phyloP scores from a whole-genome alignment of 2,113 vertebrate species.

The Nannobrachium achirus region DNA sequence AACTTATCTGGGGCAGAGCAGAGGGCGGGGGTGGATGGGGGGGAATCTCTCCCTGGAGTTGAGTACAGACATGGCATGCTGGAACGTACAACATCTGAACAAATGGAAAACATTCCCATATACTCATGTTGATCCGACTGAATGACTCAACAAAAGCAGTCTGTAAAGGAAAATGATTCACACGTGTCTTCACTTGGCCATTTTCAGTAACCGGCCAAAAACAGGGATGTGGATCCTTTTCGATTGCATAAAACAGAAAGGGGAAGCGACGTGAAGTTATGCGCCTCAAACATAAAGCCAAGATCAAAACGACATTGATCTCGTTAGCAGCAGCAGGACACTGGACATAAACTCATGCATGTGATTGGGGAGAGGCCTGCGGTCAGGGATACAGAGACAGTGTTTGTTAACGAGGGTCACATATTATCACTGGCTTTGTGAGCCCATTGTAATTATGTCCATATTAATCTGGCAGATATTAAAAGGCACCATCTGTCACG shows the following conservation, averaged over 20 bases:
- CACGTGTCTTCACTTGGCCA: conserved; percentile 17
- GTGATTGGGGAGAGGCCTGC: conserved; percentile 5
- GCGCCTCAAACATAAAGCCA: not conserved
- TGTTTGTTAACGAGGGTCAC: conserved; percentile 37
- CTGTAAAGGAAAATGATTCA: not conserved
- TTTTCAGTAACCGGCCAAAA: not conserved
- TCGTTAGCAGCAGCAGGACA: conserved; percentile 31
- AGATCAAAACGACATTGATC: conserved; percentile 29
- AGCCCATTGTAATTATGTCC: conserved; percentile 47
- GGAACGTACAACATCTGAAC: conserved; percentile 67
- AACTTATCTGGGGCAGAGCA: not conserved
- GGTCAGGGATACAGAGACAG: conserved; percentile 27
- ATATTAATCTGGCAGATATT: conserved; percentile 56
- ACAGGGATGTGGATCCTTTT: too few relatives aligned
- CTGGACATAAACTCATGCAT: conserved; percentile 5
- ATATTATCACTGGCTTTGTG: conserved; percentile 29
- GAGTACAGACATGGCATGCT: conserved; percentile 45
- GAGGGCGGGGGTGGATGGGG: not conserved
- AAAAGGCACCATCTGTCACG: conserved; percentile 66
- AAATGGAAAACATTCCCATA: conserved; percentile 69
- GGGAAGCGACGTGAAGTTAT: conserved; percentile 6
- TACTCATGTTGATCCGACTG: conserved; percentile 39
- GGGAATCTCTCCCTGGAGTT: conserved; percentile 49
- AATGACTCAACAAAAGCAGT: conserved; percentile 50
- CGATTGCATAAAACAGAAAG: conserved; percentile 32